Base-by-base conservation (phyloP, 2,113 vertebrate species). In the Syngnathus scovelli region DNA sequence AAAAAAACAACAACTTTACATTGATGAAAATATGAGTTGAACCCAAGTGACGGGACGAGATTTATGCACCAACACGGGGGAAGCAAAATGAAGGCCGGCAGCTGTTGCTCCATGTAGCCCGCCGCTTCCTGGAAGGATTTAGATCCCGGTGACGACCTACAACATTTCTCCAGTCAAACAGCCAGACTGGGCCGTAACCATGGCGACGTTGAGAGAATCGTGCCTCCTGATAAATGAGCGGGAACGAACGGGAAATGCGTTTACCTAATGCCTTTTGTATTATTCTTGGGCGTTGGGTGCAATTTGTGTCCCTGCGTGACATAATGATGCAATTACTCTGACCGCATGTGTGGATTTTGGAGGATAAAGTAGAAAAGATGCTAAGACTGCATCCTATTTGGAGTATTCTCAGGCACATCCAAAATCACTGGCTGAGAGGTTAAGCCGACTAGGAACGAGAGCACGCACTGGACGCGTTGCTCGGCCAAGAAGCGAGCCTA, bases 121-220 rank as follows among this genome's bases (percentile, higher is more conserved):
- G 76, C 48, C 36, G 55, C 61, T 71, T 83, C 81, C 74, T 64
- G 64, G 69, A 80, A 77, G 79, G 82, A 78, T 83, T 75, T 67
- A 65, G 76, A 70, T 54, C 71, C 69, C 39, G 39, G 68, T 72
- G 85, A 85, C 13, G 44, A 83, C 27, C 27, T 33, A 33, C 71
- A 71, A 81, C 86, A 78, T 61, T 41, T 72, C 70, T 69, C 64
- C 68, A 64, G 61, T 48, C 73, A 67, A 44, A 64, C 67, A 74
- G 75, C 52, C 44, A 61, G 55, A 66, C 67, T 1, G 1, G 6
- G 27, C 27, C 6, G 86, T 84, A 83, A 83, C 83, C 81, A 84
- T 86, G 83, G 82, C 79, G 85, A 88, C 85, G 48, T 75, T 70
- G 68, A 67, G 70, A 71, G 73, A 75, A 73, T 62, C 70, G 61